Evolutionary conservation across 2,888 invertebrate species (phyloP).

Genomic region (Subacronicta megacephala): DNA sequence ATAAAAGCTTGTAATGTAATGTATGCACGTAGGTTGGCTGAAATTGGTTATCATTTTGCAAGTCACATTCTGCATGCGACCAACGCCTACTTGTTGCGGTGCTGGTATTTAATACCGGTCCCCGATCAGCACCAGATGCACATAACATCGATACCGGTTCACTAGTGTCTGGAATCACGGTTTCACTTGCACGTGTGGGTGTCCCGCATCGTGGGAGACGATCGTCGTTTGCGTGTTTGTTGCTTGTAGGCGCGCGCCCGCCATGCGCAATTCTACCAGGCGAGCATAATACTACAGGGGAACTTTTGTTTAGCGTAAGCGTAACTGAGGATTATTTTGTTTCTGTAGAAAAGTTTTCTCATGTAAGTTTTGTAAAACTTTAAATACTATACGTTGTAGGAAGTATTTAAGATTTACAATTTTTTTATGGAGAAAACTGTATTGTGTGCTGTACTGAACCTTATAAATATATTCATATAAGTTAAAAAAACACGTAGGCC

Average conservation of each 20-base stretch:
- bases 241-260: constrained; percentile 70
- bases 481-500: too few relatives aligned
- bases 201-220: constrained; percentile 60
- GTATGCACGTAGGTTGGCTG: neutral
- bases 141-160: constrained; percentile 58
- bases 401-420: too few relatives aligned
- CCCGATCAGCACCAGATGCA: constrained; percentile 47
- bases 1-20: constrained; percentile 5
- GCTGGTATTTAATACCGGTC: constrained; percentile 59
- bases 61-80: constrained; percentile 37
- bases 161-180: constrained; percentile 53
- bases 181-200: constrained; percentile 59
- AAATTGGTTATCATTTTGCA: constrained; percentile 37
- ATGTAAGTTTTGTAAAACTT: constrained; percentile 2
- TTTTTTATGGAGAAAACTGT: too few relatives aligned
- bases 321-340: constrained; percentile 32
- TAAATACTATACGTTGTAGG: neutral
- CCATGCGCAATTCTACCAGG: constrained; percentile 81
- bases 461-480: too few relatives aligned
- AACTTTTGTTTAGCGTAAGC: constrained; percentile 35
- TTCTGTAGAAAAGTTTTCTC: constrained; percentile 12
- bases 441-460: too few relatives aligned
- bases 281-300: constrained; percentile 62
- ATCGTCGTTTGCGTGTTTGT: constrained; percentile 58
- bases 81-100: constrained; percentile 34